Base-by-base conservation (phyloP, 2,888 invertebrate species). In the Scaptomyza flava region DNA sequence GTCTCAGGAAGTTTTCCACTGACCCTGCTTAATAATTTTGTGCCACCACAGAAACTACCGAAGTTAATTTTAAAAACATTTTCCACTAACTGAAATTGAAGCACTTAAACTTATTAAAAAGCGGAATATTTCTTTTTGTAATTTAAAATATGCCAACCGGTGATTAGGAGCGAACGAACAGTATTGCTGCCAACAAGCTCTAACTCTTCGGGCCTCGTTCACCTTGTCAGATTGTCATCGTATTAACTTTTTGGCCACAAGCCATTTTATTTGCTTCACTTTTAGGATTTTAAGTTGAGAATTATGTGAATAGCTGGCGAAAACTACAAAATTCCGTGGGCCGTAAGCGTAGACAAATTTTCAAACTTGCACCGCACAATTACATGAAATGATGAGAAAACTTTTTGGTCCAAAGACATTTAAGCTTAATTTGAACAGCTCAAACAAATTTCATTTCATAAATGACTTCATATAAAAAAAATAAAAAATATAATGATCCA, bases 351-450 rank as follows among this genome's bases (percentile, higher is more conserved):
- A 70, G 75, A 85, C 66, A 74, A 80, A 81, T 81, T 78, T 74
- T 17, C 34, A 62, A 80, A 74, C 74, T 78, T 81, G 47, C 63
- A 75, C 79, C 82, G 76, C 86, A 75, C 62, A 75, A 81, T 81
- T 84, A 81, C 68, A 52, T 64, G 68, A 68, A 79, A 75, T 81
- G 80, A 81, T 85, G 81, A 70, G 79, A 75, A 81, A 81, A 81
- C 58, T 80, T 85, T 67, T 66, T 31, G 34, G 17, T 17, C 17
- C 17, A 17, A 47, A 66, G 58, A 81, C 71, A 74, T 62, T 51
- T 63, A 38, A 38, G 51, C 51, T 38, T 51, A 51, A 36, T 51
- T 51, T 51, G 7, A 20, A 27, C 14, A 27, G 27, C 38, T 27
- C 51, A 38, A 38, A 27, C 23, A 36, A 27, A 50, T 34, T 50